Base-by-base conservation (phyloP, 64 coral and sea anemone species). In the Dendrophyllia cribrosa region DNA sequence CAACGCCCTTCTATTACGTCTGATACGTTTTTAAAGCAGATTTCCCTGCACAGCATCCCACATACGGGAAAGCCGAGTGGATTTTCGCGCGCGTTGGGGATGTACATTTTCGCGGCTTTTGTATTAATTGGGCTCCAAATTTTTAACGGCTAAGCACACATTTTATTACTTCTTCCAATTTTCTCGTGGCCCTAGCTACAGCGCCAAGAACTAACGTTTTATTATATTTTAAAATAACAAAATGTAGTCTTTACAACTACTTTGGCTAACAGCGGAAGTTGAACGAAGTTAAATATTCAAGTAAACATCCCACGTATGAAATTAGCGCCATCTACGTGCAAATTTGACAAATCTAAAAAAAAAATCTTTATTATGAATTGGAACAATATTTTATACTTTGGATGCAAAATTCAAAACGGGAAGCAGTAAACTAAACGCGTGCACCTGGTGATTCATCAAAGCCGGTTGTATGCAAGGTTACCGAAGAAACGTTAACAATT, bases 181-280 rank as follows among this genome's bases (percentile, higher is more conserved):
- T 25, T 4, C 19, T 14, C 15, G 4, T 49, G 47, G 72, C 46
- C 4, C 45, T 75, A n/a, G 8, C 16, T 49, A 43, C 19, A 7
- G 45, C 16, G 17, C 1, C 6, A 56, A 56, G 53, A 12, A 56
- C 7, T 56, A 56, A 56, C 12, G 34, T 34, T 34, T 34, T 34
- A 34, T 34, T 34, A 34, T 34, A 34, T 56, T 56, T 7, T 56
- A 56, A 12, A 56, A 56, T 7, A 56, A 56, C 12, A 7, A 6
- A 9, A 56, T 56, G 53, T 56, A 56, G 53, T 56, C 53, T 56
- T 56, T 56, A 34, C 6, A 56, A 12, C 60, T 49, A 9, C 59
- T 66, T 60, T 44, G 79, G 14, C 59, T 50, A 83, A 84, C 80
- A 67, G 80, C 80, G 80, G 80, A 84, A 84, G 80, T 84, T 68